Conservation (phyloP, 2,797 vertebrate species). For the Myiothlypis chrysogaster region DNA sequence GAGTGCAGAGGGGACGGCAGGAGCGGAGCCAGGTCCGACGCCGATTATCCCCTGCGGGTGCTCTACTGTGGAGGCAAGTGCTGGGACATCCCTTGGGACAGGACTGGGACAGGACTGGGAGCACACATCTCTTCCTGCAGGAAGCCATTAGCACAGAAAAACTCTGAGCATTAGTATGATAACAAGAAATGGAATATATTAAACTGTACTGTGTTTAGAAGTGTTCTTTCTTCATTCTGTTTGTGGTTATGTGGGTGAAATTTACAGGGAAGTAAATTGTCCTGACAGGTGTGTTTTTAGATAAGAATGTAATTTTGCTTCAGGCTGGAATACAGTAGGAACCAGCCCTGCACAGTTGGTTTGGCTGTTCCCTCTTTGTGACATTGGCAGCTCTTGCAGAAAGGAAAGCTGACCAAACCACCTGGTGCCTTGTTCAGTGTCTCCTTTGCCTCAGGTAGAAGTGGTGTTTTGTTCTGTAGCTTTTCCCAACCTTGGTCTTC, state of each 20-base stretch:
- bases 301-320: background rate
- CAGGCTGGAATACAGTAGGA: background rate
- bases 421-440: accelerated
- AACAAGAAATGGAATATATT: background rate
- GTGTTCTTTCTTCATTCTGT: accelerated
- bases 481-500: background rate
- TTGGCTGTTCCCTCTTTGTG: background rate
- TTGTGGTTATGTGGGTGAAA: background rate
- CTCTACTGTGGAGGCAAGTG: constrained; percentile 95
- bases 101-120: no score
- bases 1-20: constrained; percentile 84
- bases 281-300: background rate
- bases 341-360: background rate
- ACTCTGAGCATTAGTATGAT: background rate
- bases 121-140: background rate
- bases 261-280: background rate
- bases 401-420: background rate
- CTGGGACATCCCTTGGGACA: background rate
- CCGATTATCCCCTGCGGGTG: constrained; percentile 89
- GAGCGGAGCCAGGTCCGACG: constrained; percentile 72
- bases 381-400: background rate
- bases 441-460: background rate
- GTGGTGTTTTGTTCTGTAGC: background rate
- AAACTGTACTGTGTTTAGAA: background rate
- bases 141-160: background rate